These are phyloP conservation scores for Apodemia hepburni DNA, from an alignment of 2,888 invertebrate species.

Conservation along the genomic window DNA sequence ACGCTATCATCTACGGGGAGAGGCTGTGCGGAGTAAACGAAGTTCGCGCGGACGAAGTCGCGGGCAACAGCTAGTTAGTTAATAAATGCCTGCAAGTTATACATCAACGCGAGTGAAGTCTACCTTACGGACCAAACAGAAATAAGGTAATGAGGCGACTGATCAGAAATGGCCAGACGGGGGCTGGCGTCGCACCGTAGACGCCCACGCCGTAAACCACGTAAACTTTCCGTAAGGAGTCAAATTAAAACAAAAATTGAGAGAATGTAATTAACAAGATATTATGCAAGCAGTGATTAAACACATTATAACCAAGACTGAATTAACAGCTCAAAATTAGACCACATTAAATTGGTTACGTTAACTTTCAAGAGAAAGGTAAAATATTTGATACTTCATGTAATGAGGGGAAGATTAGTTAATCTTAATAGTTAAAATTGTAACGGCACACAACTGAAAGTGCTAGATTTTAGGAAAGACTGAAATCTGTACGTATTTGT, in stretches of 20 bases:
- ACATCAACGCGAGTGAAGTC: too few species aligned
- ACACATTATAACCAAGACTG: neutral
- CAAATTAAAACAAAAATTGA: neutral
- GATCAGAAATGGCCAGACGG: too few species aligned
- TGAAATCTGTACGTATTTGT: neutral
- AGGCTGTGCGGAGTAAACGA: too few species aligned
- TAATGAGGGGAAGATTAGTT: neutral
- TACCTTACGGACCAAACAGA: too few species aligned
- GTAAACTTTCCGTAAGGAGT: neutral
- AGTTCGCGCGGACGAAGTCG: too few species aligned
- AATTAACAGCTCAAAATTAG: conserved; percentile 4
- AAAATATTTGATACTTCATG: conserved; percentile 13
- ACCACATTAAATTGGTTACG: conserved; percentile 8
- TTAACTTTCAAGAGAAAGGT: conserved; percentile 15
- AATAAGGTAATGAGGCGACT: too few species aligned
- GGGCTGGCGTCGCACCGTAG: too few species aligned
- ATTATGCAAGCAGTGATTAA: conserved; percentile 12
- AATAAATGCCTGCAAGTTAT: too few species aligned
- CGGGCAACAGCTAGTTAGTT: too few species aligned
- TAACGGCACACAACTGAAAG: neutral
- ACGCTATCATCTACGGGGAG: too few species aligned
- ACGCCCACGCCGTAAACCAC: too few species aligned
- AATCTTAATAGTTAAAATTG: neutral
- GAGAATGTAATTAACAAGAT: conserved; percentile 5
- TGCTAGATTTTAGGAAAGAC: neutral